A percentile compares a stretch with the other conserved stretches of the same genome.
phyloP scores from a whole-genome alignment of 2,113 vertebrate genomes.

The Ifrita kowaldi region DNA sequence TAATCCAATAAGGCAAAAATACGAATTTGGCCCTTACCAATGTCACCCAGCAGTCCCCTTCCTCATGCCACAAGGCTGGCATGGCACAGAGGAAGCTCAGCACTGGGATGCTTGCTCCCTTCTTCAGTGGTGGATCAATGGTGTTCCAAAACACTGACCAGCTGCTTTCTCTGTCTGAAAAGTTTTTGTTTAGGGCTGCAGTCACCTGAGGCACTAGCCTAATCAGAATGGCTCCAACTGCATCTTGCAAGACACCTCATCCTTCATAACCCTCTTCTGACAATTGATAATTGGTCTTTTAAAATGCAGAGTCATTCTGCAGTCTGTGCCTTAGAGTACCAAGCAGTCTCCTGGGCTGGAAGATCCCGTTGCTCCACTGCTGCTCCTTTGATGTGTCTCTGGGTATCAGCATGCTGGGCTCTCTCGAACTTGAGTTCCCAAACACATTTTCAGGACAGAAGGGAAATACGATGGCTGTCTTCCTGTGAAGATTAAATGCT shows the following conservation, averaged over 20 bases:
- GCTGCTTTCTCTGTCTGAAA: background rate
- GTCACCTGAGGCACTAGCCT: background rate
- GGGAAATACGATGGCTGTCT: background rate
- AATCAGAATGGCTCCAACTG: background rate
- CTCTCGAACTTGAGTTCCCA: background rate
- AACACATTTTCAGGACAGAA: background rate
- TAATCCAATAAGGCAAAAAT: background rate
- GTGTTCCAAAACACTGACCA: background rate
- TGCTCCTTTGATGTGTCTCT: background rate
- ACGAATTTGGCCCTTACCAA: background rate
- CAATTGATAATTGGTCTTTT: background rate
- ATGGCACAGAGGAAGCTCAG: background rate
- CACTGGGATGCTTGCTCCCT: background rate
- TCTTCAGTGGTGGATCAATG: background rate
- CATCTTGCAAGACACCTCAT: background rate
- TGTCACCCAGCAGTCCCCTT: background rate
- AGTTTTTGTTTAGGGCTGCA: background rate
- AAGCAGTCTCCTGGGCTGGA: background rate
- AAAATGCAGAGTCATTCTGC: background rate
- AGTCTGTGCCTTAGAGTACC: background rate
- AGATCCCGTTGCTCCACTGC: background rate
- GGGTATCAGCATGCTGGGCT: rapidly evolving
- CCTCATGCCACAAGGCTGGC: background rate
- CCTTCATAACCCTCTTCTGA: background rate
- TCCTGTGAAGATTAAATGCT: background rate